Conservation (phyloP, 1,140 invertebrate genomes). For the Paralvinella palmiformis region DNA sequence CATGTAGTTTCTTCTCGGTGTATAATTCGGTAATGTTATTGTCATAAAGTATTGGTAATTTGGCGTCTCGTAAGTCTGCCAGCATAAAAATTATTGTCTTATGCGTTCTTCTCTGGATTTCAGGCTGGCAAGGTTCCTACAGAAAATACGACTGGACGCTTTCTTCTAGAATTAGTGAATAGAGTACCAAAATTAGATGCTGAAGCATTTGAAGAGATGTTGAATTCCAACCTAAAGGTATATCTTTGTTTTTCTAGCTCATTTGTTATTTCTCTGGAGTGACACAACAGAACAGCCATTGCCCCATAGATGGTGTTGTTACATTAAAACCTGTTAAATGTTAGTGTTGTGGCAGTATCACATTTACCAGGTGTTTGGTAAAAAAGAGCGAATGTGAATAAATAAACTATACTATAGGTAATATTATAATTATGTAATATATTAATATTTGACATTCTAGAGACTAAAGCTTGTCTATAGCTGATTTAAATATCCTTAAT, state of each 20-base stretch:
- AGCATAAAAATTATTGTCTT: no score
- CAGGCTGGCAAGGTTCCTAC: slow-evolving; percentile 60
- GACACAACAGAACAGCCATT: neutral
- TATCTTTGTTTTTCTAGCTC: no score
- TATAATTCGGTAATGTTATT: no score
- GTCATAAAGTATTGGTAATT: no score
- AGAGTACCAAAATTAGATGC: slow-evolving; percentile 80
- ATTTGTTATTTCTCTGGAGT: neutral
- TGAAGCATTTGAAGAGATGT: slow-evolving; percentile 89
- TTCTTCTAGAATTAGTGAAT: slow-evolving; percentile 80
- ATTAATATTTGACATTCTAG: no score
- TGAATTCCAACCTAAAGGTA: slow-evolving; percentile 89
- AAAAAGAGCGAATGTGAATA: no score
- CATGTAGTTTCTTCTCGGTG: no score
- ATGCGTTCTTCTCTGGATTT: no score
- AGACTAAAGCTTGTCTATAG: no score
- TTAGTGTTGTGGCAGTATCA: neutral
- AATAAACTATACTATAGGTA: no score
- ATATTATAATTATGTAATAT: no score
- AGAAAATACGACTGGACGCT: slow-evolving; percentile 71
- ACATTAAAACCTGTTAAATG: neutral
- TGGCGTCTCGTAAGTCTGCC: slow-evolving; percentile 9
- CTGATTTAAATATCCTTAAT: no score
- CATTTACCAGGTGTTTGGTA: neutral
- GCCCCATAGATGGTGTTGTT: neutral